Base-by-base conservation (phyloP, 2,797 vertebrate genomes). In the Pterois miles region DNA sequence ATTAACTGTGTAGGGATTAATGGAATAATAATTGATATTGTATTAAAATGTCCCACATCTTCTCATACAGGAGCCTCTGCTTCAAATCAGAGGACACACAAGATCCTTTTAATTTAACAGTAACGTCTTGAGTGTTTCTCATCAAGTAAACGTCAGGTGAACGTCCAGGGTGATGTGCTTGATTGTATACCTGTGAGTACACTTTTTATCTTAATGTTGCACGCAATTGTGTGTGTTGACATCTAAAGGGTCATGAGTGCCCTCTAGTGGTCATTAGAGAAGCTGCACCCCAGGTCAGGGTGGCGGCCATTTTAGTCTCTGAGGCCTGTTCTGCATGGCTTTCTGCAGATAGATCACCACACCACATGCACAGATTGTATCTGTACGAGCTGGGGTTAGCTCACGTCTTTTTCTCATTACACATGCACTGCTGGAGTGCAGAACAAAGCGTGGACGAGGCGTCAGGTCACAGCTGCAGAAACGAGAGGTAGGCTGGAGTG, bases 241-340 rank as follows among this genome's bases (percentile, higher is more conserved):
- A 54, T 33, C 59, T 18, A 20, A 67, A 83, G 73, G 71, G 79
- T 72, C 78, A 33, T 53, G 69, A 76, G 50, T 71, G 90, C 83
- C 31, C 89, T 86, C 93, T 88, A 67, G 82, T 88, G 92, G 86
- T 40, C 25, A 65, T 31, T 36, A 50, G 8, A 27, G 52, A 36
- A 78, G 63, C 58, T 87, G 78, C 83, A 78, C 2, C 46, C 34
- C 43, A 66, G 87, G 86, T 85, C 86, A 90, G 57, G 18, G 75
- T 80, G 89, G 89, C 87, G 40, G 90, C 92, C 93, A 94, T 92
- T 91, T 93, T 92, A 85, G 73, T 82, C 88, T 88, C 63, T 8
- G 53, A 74, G 64, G 70, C 71, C 67, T 71, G 69, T 59, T 78
- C 33, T 62, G 73, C 59, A 68, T 11, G 48, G 71, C 64, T 66